Conservation (phyloP, 2,888 invertebrate genomes). For the Amiota mariae region DNA sequence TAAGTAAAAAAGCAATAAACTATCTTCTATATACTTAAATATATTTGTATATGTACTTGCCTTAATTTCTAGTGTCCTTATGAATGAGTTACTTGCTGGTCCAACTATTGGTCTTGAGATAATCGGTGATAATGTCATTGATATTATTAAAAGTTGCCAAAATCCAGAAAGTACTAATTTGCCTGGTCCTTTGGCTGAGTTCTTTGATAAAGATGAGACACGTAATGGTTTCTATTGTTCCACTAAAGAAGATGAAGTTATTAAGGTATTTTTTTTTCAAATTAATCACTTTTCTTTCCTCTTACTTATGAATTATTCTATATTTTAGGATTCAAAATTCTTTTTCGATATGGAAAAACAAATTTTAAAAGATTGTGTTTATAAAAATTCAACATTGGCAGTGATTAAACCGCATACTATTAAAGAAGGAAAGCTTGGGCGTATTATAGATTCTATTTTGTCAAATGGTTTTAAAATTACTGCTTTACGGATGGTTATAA, state of each 20-base stretch:
- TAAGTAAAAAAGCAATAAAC: slow-evolving; percentile 75
- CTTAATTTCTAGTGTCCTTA: slow-evolving; percentile 54
- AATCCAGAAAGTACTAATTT: slow-evolving; percentile 49
- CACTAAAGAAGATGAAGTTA: slow-evolving; percentile 73
- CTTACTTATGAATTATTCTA: not conserved
- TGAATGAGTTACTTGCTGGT: slow-evolving; percentile 64
- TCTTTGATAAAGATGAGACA: slow-evolving; percentile 80
- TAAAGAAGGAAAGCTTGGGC: slow-evolving; percentile 80
- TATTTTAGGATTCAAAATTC: slow-evolving; percentile 75
- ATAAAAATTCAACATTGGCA: slow-evolving; percentile 84
- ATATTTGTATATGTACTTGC: too few relatives aligned
- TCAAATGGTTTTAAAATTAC: slow-evolving; percentile 85
- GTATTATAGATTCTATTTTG: slow-evolving; percentile 82
- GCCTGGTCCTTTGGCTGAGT: slow-evolving; percentile 75
- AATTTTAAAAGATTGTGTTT: slow-evolving; percentile 75
- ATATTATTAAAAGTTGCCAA: slow-evolving; percentile 62
- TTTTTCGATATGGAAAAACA: slow-evolving; percentile 78
- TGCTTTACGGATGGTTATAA: slow-evolving; percentile 84
- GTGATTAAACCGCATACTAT: slow-evolving; percentile 93
- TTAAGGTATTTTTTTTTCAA: slow-evolving; percentile 23
- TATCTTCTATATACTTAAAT: too few relatives aligned
- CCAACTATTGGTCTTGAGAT: slow-evolving; percentile 69
- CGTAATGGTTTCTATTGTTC: slow-evolving; percentile 83
- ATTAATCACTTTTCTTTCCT: not conserved
- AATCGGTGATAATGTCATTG: slow-evolving; percentile 69